Evolutionary conservation across 1,140 invertebrate species (phyloP), one percentile per base, ranked within the genome.

Genomic region (Lutraria rhynchaena): DNA sequence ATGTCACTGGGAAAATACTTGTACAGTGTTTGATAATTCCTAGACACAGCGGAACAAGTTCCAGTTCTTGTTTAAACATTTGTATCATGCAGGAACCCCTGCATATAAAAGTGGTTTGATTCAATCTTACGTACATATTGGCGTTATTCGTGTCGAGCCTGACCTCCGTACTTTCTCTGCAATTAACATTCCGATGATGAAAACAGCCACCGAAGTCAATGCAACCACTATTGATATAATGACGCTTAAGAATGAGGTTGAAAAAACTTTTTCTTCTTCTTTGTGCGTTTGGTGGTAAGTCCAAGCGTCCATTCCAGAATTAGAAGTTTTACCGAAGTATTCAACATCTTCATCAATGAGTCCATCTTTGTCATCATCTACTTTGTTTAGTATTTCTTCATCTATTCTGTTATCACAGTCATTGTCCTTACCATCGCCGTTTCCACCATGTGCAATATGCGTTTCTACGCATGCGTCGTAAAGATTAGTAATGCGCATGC

Each of bases 321-420:
- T 31, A 17, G 15, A 9, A 27, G 74, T 51, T 22, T 41, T 41
- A 11, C 58, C 70, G 27, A 49, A 57, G 24, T 73, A 81, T 13
- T 9, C 5, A 19, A 65, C 37, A 35, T 81, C 78, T 53, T 81
- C 78, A 33, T 81, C 78, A n/a, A 74, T 37, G 2, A 37, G 31
- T n/a, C 69, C 51, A 22, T 81, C 78, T 15, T 51, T 53, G 41
- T 81, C 78, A 24, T 81, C 78, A 61, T 81, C 78, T 19, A 63
- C 37, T 9, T 63, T 61, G 46, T 81, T 74, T 4, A 63, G 69
- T 53, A 29, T 51, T 55, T 81, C 78, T 65, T 81, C 78, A 46
- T 81, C 78, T 37, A 81, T 81, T 37, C 24, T 53, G 41, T 71
- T 73, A 81, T 81, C 69, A 74, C 78, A 81, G 60, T 81, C 78